Conservation (phyloP, 2,113 vertebrate genomes). For the Ciconia stormi region DNA sequence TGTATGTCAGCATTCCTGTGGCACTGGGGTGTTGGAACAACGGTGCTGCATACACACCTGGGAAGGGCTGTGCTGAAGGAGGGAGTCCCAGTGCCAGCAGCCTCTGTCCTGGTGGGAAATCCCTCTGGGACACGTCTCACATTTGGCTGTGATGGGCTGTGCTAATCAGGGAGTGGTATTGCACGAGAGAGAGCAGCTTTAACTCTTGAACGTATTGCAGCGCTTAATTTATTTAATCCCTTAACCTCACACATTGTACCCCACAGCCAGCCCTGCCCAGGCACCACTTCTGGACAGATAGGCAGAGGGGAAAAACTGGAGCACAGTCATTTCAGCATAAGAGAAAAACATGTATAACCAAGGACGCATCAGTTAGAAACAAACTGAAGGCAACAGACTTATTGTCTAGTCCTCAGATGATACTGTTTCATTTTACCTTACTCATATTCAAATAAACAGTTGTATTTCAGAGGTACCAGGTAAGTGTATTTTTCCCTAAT, state of each 20-base stretch:
- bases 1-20: too few relatives aligned
- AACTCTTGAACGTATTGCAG: background rate
- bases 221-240: background rate
- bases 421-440: background rate
- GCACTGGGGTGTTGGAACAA: background rate
- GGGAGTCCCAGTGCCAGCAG: background rate
- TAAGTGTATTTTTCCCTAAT: background rate
- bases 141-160: background rate
- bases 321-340: background rate
- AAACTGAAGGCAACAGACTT: background rate
- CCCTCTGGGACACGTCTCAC: background rate
- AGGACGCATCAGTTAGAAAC: background rate
- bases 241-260: background rate
- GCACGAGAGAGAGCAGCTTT: background rate
- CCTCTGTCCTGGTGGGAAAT: background rate
- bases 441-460: background rate
- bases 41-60: rapidly evolving
- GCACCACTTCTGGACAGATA: background rate
- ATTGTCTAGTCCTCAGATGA: background rate
- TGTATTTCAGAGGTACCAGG: background rate
- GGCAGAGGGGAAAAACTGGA: background rate
- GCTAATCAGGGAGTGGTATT: background rate
- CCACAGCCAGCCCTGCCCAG: background rate
- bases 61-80: background rate
- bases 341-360: background rate